A percentile compares a stretch with the other conserved stretches of the same genome.
Conservation (phyloP, 2,888 invertebrate species). For the Erebia aethiops region DNA sequence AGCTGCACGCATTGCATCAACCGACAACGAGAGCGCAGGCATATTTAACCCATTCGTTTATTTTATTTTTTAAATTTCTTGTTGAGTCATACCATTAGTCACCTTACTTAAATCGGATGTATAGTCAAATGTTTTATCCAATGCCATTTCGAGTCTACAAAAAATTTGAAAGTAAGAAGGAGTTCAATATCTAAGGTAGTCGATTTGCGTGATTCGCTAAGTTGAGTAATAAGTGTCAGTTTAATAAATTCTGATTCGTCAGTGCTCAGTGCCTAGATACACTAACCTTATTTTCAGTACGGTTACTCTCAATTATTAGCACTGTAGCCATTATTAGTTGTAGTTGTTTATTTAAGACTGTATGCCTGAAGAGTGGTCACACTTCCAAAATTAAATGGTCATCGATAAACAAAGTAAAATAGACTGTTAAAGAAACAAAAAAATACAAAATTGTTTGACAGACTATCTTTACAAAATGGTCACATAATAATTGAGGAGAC, state of each 20-base stretch:
- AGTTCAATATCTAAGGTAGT: neutral
- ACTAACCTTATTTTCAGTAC: conserved; percentile 4
- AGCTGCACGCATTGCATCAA: conserved; percentile 16
- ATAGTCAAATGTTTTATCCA: conserved; percentile 15
- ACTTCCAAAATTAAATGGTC: too few species aligned
- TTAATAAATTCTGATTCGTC: conserved; percentile 3
- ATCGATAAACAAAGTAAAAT: too few species aligned
- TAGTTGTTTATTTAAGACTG: neutral
- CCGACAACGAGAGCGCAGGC: conserved; percentile 17
- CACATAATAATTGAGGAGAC: too few species aligned
- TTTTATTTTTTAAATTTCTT: conserved; percentile 34
- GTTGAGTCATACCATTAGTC: conserved; percentile 60
- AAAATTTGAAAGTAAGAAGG: neutral
- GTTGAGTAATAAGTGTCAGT: neutral
- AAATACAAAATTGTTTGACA: too few species aligned
- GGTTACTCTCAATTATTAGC: conserved; percentile 7
- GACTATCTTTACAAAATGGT: too few species aligned
- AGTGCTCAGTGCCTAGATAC: neutral
- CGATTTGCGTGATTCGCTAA: neutral
- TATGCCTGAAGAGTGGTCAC: too few species aligned
- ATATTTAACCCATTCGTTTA: conserved; percentile 35
- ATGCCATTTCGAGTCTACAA: neutral
- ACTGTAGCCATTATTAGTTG: neutral
- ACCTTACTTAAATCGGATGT: conserved; percentile 40
- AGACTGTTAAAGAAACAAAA: too few species aligned